phyloP scores from a whole-genome alignment of 2,888 invertebrate species.

The Eupithecia abbreviata region DNA sequence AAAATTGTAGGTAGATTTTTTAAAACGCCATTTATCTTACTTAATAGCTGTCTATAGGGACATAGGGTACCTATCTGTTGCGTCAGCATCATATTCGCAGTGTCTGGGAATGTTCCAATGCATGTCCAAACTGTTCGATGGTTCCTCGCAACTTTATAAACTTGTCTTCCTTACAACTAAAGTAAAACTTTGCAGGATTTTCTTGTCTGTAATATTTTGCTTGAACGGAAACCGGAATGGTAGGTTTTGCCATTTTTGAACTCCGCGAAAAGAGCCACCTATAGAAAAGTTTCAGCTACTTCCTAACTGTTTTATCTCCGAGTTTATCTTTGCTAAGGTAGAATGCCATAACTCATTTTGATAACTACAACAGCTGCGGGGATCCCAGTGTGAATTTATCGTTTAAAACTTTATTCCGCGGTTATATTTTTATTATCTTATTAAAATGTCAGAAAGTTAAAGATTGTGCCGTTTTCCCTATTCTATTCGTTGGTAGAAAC shows the following conservation, averaged over 20 bases:
- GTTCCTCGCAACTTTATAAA: background rate
- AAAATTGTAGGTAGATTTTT: background rate
- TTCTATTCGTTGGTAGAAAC: conserved; percentile 70
- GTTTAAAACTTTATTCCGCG: conserved; percentile 54
- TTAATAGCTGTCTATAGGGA: background rate
- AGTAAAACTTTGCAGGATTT: conserved; percentile 2
- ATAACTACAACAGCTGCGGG: conserved; percentile 45
- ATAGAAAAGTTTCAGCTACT: conserved; percentile 34
- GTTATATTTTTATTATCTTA: conserved; percentile 81
- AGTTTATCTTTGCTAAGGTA: conserved; percentile 40
- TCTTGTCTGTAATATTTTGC: conserved; percentile 4
- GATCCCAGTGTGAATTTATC: conserved; percentile 47
- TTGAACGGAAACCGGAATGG: conserved; percentile 9
- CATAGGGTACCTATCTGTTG: background rate
- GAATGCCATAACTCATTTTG: conserved; percentile 44
- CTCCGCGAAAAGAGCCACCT: conserved; percentile 28
- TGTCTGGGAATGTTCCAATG: background rate
- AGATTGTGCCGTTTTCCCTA: conserved; percentile 77
- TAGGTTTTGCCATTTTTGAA: conserved; percentile 27
- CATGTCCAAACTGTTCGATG: conserved; percentile 9
- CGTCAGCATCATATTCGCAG: background rate
- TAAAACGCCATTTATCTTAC: background rate
- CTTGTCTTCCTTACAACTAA: background rate
- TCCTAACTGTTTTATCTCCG: conserved; percentile 37
- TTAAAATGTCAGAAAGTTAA: conserved; percentile 82